phyloP scores from a whole-genome alignment of 2,888 invertebrate genomes.

The Ornithoptera priamus region DNA sequence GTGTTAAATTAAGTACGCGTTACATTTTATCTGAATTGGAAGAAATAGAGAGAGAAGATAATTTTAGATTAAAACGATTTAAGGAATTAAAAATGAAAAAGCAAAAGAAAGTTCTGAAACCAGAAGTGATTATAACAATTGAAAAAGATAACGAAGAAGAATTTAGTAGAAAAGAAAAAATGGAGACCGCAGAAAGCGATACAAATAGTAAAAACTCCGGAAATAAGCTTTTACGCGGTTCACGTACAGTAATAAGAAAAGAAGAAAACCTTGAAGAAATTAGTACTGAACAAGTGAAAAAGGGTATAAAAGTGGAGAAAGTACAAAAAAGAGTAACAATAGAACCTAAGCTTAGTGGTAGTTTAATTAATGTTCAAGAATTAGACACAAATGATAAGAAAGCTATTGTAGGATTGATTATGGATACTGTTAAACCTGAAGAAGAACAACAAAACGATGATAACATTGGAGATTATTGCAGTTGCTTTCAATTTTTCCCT shows the following conservation, averaged over 20 bases:
- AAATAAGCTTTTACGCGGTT: background rate
- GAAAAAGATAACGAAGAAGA: background rate
- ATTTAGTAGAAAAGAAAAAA: background rate
- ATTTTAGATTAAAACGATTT: constrained; percentile 47
- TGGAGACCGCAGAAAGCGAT: background rate
- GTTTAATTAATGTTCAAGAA: background rate
- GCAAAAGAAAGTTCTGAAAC: constrained; percentile 16
- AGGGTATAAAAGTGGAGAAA: too few relatives aligned
- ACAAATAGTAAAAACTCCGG: background rate
- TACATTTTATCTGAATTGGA: constrained; percentile 45
- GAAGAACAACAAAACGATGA: background rate
- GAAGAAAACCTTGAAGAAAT: background rate
- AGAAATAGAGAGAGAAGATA: constrained; percentile 45
- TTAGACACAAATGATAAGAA: background rate
- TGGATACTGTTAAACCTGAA: background rate
- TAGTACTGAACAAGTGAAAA: too few relatives aligned
- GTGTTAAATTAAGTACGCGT: constrained; percentile 36
- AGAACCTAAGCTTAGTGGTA: background rate
- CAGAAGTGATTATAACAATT: background rate
- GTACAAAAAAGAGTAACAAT: background rate
- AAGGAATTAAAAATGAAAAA: constrained; percentile 41
- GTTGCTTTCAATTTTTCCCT: background rate
- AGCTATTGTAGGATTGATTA: background rate
- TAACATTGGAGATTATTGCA: constrained; percentile 1
- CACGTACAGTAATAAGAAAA: background rate